These are phyloP conservation scores for Archilochus colubris DNA, from an alignment of 2,113 vertebrate genomes.

Conservation along the genomic window DNA sequence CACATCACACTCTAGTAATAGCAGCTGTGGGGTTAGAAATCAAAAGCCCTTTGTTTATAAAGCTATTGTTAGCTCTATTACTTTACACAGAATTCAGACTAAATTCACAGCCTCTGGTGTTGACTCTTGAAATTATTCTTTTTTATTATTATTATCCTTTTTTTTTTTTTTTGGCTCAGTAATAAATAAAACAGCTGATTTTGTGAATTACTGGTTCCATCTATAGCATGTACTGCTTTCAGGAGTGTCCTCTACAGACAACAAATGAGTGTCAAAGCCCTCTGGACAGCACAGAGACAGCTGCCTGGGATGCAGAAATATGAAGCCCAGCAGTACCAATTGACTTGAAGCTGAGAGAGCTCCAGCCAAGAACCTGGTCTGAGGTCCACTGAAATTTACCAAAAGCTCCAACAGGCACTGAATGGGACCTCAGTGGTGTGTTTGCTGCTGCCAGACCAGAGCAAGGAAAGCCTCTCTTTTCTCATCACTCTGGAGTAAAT, in stretches of 20 bases:
- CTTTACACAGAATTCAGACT: not conserved
- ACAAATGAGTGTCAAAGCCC: not conserved
- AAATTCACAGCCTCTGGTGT: not conserved
- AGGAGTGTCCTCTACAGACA: not conserved
- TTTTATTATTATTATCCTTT: too few species aligned
- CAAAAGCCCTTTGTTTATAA: not conserved
- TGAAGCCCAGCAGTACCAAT: not conserved
- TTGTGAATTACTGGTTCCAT: not conserved
- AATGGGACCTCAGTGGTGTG: not conserved
- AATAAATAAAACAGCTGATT: not conserved
- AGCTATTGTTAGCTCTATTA: not conserved
- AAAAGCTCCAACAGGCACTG: not conserved
- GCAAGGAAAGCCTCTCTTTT: not conserved
- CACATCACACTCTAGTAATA: not conserved
- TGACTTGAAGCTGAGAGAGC: not conserved
- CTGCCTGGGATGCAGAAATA: not conserved
- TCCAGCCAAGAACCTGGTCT: not conserved
- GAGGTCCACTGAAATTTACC: not conserved
- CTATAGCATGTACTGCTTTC: not conserved
- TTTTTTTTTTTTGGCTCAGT: not conserved
- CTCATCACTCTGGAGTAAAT: not conserved
- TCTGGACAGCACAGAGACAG: not conserved
- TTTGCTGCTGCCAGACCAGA: not conserved
- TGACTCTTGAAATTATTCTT: not conserved
- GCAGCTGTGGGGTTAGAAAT: conserved; percentile 29